Base-by-base conservation (phyloP, 1,140 invertebrate genomes). In the Tetragnatha versicolor region DNA sequence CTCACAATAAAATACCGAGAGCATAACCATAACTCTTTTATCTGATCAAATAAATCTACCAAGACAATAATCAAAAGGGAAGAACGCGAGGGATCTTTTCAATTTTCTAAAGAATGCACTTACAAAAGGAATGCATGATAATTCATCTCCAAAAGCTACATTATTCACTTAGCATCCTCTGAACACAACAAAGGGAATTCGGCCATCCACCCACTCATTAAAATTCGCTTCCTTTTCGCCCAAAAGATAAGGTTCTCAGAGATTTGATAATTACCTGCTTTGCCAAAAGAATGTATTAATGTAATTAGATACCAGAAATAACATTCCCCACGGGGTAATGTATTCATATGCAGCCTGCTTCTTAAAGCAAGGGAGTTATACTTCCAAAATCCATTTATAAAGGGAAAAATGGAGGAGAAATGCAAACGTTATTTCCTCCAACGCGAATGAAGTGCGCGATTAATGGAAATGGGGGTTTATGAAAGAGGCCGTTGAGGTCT, bases 111-210 rank as follows among this genome's bases (percentile, higher is more conserved):
- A 51, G n/a, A n/a, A n/a, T n/a, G n/a, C n/a, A n/a, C n/a, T n/a
- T n/a, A n/a, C n/a, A 2, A 31, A n/a, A 35, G 55, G 17, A 4
- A 58, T 17, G 33, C 22, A 58, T 33, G 55, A 31, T 58, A 58
- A 58, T 58, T 58, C 55, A 17, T 58, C 55, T n/a, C n/a, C n/a
- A n/a, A n/a, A 58, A 58, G 17, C 35, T 58, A 33, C 55, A 58
- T 58, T 58, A 27, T 58, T 58, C 55, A 58, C 12, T 58, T 58
- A 33, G 12, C 31, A 20, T 58, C 29, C 31, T 9, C 51, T 55
- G 31, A 25, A 55, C 29, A 58, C 22, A 58, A 58, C 55, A 58
- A 58, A 33, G 20, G 31, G 7, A 4, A 14, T 33, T 2, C n/a
- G 1, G 5, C 27, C n/a, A 22, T 20, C 14, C 14, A 58, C 6